Conservation (phyloP, 2,888 invertebrate genomes). For the Andrena bucephala region DNA sequence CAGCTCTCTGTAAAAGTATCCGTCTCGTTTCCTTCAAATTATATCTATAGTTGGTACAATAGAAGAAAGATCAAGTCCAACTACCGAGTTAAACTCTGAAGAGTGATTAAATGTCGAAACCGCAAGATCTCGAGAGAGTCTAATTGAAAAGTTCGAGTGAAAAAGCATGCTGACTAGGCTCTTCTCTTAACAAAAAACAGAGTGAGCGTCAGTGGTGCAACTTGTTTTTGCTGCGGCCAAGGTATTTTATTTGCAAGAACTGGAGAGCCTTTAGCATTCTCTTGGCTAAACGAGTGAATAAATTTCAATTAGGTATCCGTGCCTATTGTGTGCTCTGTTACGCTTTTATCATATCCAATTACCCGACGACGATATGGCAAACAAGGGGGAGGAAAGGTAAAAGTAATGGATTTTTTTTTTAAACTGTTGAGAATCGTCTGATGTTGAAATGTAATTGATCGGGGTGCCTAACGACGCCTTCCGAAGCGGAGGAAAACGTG, state of each 20-base stretch:
- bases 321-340: background rate
- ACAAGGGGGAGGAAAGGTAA: no score
- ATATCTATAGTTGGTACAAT: background rate
- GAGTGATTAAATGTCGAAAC: background rate
- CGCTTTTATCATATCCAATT: no score
- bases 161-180: slow-evolving; percentile 3
- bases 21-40: background rate
- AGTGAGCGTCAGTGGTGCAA: background rate
- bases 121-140: no score
- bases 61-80: background rate
- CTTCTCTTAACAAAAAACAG: background rate
- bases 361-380: no score
- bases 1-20: background rate
- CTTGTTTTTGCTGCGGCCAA: slow-evolving; percentile 5
- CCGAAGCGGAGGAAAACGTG: slow-evolving; percentile 96
- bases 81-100: background rate
- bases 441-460: slow-evolving; percentile 1
- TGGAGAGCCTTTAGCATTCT: no score
- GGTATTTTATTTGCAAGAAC: slow-evolving; percentile 35
- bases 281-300: background rate
- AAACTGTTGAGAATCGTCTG: slow-evolving; percentile 39
- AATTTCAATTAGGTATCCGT: slow-evolving; percentile 11
- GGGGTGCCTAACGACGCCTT: slow-evolving; percentile 88
- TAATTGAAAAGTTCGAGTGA: background rate
- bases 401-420: background rate